These are phyloP conservation scores for Taxidea taxus DNA, from an alignment of 2,113 vertebrate genomes.

Conservation along the genomic window DNA sequence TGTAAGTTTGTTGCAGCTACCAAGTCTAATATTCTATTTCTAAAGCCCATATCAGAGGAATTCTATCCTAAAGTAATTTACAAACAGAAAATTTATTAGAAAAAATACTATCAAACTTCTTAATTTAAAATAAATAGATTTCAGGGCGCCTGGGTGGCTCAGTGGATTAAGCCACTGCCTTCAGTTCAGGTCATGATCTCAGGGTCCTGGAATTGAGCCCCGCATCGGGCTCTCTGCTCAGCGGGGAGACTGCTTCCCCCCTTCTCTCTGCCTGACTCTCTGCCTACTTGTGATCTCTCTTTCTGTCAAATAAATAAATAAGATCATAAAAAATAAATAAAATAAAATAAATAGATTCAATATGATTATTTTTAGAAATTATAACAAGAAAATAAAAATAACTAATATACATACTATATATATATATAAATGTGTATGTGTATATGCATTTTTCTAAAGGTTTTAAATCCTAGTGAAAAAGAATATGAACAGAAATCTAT, in stretches of 20 bases:
- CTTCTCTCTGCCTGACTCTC: too few species aligned
- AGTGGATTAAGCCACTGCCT: too few species aligned
- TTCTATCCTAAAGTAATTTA: neutral
- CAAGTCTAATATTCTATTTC: neutral
- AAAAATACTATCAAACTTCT: neutral
- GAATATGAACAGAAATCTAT: neutral
- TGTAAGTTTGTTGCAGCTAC: neutral
- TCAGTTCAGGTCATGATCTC: too few species aligned
- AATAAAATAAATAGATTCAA: neutral
- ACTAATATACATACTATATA: neutral
- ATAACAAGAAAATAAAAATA: neutral
- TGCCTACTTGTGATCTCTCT: too few species aligned
- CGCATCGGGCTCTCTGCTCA: too few species aligned
- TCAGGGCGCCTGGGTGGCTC: neutral
- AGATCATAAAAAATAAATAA: too few species aligned
- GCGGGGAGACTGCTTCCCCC: too few species aligned
- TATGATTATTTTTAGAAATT: neutral
- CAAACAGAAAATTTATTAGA: neutral
- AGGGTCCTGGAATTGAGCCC: too few species aligned
- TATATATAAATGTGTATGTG: neutral
- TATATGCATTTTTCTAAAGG: neutral
- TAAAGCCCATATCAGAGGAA: neutral
- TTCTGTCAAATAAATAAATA: too few species aligned
- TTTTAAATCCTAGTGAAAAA: neutral
- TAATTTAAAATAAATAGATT: neutral